Evolutionary conservation across 2,888 invertebrate species (phyloP).

Genomic region (Melanostoma scalare): DNA sequence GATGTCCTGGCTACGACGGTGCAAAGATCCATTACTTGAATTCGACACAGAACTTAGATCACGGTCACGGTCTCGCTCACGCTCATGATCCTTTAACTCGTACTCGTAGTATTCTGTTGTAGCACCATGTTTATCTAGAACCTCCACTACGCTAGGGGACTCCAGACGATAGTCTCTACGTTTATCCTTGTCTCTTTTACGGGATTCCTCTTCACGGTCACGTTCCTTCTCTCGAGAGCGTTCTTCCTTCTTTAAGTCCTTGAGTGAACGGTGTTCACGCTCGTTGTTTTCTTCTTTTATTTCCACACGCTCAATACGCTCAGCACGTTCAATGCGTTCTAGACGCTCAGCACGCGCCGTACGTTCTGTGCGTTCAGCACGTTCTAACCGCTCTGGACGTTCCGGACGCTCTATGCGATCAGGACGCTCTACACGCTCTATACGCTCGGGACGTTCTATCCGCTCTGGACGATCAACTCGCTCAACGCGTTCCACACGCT

Average conservation of each 20-base stretch:
- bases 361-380: conserved; percentile 35
- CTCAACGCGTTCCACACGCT: conserved; percentile 42
- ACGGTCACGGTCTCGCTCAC: conserved; percentile 85
- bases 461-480: conserved; percentile 49
- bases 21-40: conserved; percentile 83
- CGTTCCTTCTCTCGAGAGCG: conserved; percentile 78
- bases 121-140: conserved; percentile 74
- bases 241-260: conserved; percentile 78
- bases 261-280: conserved; percentile 77
- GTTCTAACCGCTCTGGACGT: conserved; percentile 33
- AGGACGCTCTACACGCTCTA: conserved; percentile 30
- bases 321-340: conserved; percentile 42
- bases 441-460: conserved; percentile 34
- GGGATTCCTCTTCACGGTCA: conserved; percentile 75
- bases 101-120: conserved; percentile 79
- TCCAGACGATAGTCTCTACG: conserved; percentile 78
- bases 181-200: conserved; percentile 77
- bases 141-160: conserved; percentile 72
- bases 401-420: conserved; percentile 43
- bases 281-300: conserved; percentile 75
- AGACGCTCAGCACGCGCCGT: conserved; percentile 35
- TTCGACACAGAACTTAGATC: conserved; percentile 84
- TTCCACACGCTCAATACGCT: conserved; percentile 73
- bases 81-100: conserved; percentile 83
- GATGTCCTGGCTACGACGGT: conserved; percentile 84